These are phyloP conservation scores for Rissa tridactyla DNA, from an alignment of 2,113 vertebrate species.

Conservation along the genomic window DNA sequence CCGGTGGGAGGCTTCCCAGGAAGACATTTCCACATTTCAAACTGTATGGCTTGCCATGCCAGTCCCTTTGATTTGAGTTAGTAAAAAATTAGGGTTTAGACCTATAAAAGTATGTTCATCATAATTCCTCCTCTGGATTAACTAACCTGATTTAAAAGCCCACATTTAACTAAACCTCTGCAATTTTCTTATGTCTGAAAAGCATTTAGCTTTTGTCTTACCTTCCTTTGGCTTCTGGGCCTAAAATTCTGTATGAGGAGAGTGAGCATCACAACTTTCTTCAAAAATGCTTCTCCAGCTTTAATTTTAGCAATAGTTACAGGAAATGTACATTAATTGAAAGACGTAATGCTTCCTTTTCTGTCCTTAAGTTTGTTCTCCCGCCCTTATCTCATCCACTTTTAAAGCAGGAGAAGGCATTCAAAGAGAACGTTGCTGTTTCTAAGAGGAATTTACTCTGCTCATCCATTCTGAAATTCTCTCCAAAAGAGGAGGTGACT, in stretches of 20 bases:
- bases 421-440: background rate
- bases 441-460: background rate
- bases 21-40: background rate
- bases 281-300: background rate
- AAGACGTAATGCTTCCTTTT: background rate
- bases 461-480: background rate
- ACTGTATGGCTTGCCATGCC: background rate
- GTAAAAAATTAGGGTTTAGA: background rate
- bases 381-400: background rate
- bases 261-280: background rate
- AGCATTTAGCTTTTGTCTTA: background rate
- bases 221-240: background rate
- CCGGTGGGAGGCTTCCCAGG: background rate
- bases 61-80: background rate
- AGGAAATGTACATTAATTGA: background rate
- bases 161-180: background rate
- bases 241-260: background rate
- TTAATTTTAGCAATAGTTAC: background rate
- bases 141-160: background rate
- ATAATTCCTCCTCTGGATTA: background rate
- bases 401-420: background rate
- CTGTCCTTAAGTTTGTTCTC: background rate
- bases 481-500: background rate
- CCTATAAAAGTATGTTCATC: background rate
- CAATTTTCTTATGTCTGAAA: background rate